Base-by-base conservation (phyloP, 2,797 vertebrate species). In the Petrocephalus schoutedeni region DNA sequence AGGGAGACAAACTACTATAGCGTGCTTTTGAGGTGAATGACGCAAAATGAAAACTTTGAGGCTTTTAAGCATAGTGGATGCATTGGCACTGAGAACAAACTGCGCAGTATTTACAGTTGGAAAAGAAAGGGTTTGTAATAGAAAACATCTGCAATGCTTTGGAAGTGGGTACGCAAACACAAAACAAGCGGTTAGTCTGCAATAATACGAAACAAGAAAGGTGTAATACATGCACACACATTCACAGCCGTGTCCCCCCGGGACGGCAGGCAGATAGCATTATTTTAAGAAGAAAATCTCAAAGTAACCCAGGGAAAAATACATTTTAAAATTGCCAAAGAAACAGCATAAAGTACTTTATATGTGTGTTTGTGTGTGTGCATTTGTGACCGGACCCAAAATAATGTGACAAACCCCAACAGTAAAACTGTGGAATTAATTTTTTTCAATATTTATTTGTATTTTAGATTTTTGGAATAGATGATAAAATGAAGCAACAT, bases 91-190 rank as follows among this genome's bases (percentile, higher is more conserved):
- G 61, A 54, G 86, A 90, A 87, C 89, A 87, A 84, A 89, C 89
- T 90, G 74, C 85, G 85, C 88, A 89, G 89, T 90, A 92, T 91
- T 92, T 92, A 92, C 91, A 92, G 91, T 89, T 87, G 91, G 90
- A 90, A 91, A 91, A 90, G 88, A 86, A 86, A 90, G 90, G 90
- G 87, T 88, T 86, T 45, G 45, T 92, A 92, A 92, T 92, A 88
- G 88, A 88, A 92, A 92, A 91, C 91, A 92, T 92, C 90, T 90
- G 91, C 87, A 90, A 88, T 87, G 83, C 59, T 57, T 57, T 74
- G 87, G 89, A 89, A 89, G 90, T 88, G 80, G 87, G 82, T 83
- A 90, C 83, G 87, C 89, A 86, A 91, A 90, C 64, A 90, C 86
- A 89, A 83, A 67, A 87, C 77, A 87, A 87, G 36, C 71, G 59